Conservation (phyloP, 2,113 vertebrate genomes). For the Sturnira hondurensis region DNA sequence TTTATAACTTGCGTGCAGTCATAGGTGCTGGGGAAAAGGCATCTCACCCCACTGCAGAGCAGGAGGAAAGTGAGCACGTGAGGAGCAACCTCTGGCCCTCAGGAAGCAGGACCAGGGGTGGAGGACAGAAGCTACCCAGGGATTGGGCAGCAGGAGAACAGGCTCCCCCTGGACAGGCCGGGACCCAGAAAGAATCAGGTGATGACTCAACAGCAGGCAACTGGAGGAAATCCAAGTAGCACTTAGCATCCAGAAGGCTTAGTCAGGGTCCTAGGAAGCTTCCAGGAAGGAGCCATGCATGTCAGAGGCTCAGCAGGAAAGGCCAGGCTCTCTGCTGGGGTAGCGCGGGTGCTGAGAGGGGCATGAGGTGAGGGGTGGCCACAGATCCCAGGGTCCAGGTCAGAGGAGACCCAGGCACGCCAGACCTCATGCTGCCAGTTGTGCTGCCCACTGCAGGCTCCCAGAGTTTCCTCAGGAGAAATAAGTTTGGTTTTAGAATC, state of each 20-base stretch:
- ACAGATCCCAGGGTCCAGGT: neutral
- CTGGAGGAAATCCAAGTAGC: neutral
- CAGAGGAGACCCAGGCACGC: neutral
- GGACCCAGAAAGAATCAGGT: neutral
- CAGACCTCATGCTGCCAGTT: neutral
- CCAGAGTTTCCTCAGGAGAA: neutral
- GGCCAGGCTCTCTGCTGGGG: neutral
- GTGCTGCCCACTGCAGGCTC: neutral
- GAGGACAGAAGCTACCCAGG: neutral
- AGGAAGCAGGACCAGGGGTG: neutral
- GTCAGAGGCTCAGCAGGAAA: neutral
- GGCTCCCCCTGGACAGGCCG: neutral
- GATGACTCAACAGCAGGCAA: neutral
- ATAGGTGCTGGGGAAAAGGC: neutral
- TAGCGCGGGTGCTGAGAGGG: neutral
- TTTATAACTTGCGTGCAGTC: too few relatives aligned
- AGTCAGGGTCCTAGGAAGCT: neutral
- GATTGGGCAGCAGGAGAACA: neutral
- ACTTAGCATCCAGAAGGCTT: neutral
- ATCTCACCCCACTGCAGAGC: fast-evolving
- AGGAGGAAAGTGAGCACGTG: neutral
- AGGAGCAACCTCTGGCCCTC: neutral
- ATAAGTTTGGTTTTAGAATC: neutral
- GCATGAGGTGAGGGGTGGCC: neutral
- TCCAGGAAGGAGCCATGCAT: neutral